Evolutionary conservation across 2,797 vertebrate genomes (phyloP).

Genomic region (Thaleichthys pacificus): DNA sequence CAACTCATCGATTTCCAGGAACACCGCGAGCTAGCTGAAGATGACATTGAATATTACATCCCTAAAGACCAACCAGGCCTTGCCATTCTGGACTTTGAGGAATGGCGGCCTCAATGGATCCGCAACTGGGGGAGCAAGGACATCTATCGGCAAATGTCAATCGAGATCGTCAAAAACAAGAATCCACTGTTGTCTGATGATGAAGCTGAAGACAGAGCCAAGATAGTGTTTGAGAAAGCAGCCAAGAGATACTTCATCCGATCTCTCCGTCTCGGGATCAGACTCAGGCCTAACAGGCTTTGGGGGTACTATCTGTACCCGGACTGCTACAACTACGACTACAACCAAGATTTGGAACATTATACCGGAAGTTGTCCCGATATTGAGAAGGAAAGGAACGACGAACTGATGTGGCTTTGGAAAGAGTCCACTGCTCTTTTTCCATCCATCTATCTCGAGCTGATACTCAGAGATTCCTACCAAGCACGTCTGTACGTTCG

Average conservation of each 20-base stretch:
- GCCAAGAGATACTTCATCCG: constrained; percentile 73
- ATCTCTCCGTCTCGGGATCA: constrained; percentile 75
- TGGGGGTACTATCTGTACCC: constrained; percentile 89
- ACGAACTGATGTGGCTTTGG: constrained; percentile 82
- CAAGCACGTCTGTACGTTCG: constrained; percentile 72
- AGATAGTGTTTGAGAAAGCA: constrained; percentile 71
- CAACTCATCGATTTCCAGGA: constrained; percentile 65
- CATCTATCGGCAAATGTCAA: constrained; percentile 72
- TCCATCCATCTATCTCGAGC: constrained; percentile 81
- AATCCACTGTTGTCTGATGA: constrained; percentile 46
- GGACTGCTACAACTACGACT: constrained; percentile 84
- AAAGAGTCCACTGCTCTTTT: constrained; percentile 78
- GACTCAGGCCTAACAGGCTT: constrained; percentile 70
- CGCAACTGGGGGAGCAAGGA: constrained; percentile 83
- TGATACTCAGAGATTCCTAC: constrained; percentile 54
- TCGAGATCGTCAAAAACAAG: constrained; percentile 64
- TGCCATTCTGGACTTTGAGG: constrained; percentile 84
- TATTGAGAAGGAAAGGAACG: constrained; percentile 76
- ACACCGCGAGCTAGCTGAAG: constrained; percentile 66
- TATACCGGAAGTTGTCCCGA: constrained; percentile 76
- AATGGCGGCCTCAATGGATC: constrained; percentile 81
- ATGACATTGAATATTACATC: constrained; percentile 76
- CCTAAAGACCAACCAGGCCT: constrained; percentile 69
- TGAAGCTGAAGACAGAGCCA: constrained; percentile 54
- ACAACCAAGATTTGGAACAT: constrained; percentile 59